A percentile compares a stretch with the other conserved stretches of the same genome.
Evolutionary conservation across 92 coral and sea anemone genomes (phyloP).

Genomic region (Palythoa grandis): DNA sequence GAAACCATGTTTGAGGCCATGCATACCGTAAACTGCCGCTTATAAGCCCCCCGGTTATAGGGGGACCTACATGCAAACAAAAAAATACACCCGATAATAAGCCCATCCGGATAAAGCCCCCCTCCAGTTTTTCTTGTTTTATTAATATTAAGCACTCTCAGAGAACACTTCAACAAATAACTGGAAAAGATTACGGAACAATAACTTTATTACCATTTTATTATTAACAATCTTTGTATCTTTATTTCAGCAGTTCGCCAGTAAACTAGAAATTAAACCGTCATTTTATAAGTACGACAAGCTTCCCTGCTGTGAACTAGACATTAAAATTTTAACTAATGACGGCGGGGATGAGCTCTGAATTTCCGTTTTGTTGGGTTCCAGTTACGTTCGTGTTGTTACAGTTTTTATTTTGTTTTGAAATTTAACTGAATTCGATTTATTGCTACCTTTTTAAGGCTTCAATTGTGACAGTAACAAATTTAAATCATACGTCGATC

Average conservation of each 20-base stretch:
- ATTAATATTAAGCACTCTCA: too few relatives aligned
- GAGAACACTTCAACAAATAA: not conserved
- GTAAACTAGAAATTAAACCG: too few relatives aligned
- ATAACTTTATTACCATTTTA: too few relatives aligned
- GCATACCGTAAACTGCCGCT: not conserved
- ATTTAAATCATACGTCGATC: too few relatives aligned
- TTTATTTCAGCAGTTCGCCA: too few relatives aligned
- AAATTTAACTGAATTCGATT: not conserved
- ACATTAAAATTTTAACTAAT: not conserved
- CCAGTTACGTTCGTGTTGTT: constrained; percentile 14
- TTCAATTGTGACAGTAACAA: not conserved
- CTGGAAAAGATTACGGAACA: not conserved
- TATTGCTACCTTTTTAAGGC: not conserved
- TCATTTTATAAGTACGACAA: too few relatives aligned
- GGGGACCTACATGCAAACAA: not conserved
- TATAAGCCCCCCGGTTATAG: not conserved
- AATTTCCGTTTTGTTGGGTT: constrained; percentile 5
- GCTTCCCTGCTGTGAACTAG: too few relatives aligned
- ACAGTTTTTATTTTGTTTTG: constrained; percentile 6
- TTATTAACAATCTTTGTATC: too few relatives aligned
- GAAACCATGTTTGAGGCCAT: too few relatives aligned
- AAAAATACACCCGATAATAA: not conserved
- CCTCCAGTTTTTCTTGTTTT: not conserved
- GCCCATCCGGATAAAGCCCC: not conserved
- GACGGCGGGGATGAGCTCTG: constrained; percentile 1